These are phyloP conservation scores for Tanypteryx hageni DNA, from an alignment of 2,888 invertebrate genomes.

Conservation along the genomic window DNA sequence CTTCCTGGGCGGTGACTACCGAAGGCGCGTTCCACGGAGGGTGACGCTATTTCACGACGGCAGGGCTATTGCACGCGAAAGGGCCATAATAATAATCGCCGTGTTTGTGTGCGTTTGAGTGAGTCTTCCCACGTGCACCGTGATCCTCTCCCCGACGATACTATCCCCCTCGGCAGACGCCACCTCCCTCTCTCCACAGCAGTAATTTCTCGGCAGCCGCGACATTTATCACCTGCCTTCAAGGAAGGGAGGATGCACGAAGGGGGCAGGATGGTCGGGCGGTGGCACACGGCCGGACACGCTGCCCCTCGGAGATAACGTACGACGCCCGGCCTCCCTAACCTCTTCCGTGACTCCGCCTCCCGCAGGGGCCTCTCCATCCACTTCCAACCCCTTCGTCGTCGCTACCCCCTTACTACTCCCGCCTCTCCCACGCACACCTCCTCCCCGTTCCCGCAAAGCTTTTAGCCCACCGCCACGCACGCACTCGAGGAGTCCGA, in stretches of 20 bases:
- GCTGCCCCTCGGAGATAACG: neutral
- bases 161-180: neutral
- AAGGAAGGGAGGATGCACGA: neutral
- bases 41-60: neutral
- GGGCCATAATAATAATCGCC: conserved; percentile 33
- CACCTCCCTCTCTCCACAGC: neutral
- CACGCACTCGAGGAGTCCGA: neutral
- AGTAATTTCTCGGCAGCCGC: neutral
- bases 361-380: too few species aligned
- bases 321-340: neutral
- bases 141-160: too few species aligned
- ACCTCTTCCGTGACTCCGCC: too few species aligned
- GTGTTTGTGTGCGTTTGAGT: conserved; percentile 9
- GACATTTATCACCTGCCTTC: conserved; percentile 3
- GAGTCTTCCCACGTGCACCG: too few species aligned
- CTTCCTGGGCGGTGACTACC: too few species aligned
- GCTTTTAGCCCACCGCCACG: conserved; percentile 10
- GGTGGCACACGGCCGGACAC: neutral
- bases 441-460: neutral
- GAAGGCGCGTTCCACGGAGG: too few species aligned
- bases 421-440: too few species aligned
- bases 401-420: neutral
- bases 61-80: conserved; percentile 51
- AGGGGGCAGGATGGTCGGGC: neutral
- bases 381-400: neutral